Evolutionary conservation across 1,140 invertebrate genomes (phyloP).

Genomic region (Eufriesea mexicana): DNA sequence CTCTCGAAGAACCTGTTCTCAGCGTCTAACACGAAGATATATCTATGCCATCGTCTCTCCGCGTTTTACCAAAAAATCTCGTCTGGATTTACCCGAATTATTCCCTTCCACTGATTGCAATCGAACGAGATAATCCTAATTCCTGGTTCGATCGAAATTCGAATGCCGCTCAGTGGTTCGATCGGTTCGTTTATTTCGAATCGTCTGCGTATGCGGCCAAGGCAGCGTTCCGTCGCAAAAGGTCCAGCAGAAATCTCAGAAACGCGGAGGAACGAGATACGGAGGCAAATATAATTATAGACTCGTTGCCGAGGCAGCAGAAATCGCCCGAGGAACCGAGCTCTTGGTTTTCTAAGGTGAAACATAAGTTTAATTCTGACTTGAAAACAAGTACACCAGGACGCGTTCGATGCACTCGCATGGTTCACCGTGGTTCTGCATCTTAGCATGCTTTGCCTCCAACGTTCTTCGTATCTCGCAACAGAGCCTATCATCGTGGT

Average conservation of each 20-base stretch:
- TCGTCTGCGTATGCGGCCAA: conserved; percentile 35
- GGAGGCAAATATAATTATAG: conserved; percentile 70
- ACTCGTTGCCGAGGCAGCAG: conserved; percentile 63
- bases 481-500: background rate
- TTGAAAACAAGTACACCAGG: conserved; percentile 28
- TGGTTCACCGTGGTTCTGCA: background rate
- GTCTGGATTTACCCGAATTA: too few relatives aligned
- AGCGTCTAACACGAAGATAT: too few relatives aligned
- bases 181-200: conserved; percentile 40
- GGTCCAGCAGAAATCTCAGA: conserved; percentile 55
- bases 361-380: conserved; percentile 59
- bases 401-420: background rate
- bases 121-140: too few relatives aligned
- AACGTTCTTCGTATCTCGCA: background rate
- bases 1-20: too few relatives aligned
- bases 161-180: background rate
- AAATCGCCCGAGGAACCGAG: conserved; percentile 31
- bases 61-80: too few relatives aligned
- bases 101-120: too few relatives aligned
- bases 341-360: conserved; percentile 54
- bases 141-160: background rate
- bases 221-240: conserved; percentile 26
- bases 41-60: too few relatives aligned
- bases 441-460: background rate
- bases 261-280: conserved; percentile 52